These are phyloP conservation scores for Hyposmocoma kahamanoa DNA, from an alignment of 1,140 invertebrate genomes.

Conservation along the genomic window DNA sequence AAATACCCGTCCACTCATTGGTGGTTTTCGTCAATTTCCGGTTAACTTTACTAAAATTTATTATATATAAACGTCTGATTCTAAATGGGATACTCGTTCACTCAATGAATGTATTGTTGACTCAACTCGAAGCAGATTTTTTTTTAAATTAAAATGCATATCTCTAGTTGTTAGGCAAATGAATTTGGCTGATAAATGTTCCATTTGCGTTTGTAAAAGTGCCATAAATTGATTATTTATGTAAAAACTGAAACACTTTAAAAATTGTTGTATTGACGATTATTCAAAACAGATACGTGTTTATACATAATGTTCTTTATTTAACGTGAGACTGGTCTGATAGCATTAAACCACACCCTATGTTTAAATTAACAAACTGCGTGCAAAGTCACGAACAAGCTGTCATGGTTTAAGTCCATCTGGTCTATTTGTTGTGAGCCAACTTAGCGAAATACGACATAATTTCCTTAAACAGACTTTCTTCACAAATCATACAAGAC, in stretches of 20 bases:
- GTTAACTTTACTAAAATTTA: conserved; percentile 27
- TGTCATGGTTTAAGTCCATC: too few relatives aligned
- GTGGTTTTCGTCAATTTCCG: conserved; percentile 32
- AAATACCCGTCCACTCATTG: conserved; percentile 28
- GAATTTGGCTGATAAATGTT: conserved; percentile 3
- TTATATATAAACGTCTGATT: conserved; percentile 19
- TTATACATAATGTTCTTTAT: conserved; percentile 5
- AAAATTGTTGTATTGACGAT: too few relatives aligned
- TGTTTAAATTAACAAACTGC: not conserved
- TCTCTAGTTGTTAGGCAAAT: conserved; percentile 19
- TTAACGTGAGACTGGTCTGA: not conserved
- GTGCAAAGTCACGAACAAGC: conserved; percentile 16
- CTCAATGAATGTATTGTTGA: conserved; percentile 23
- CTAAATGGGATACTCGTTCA: conserved; percentile 14
- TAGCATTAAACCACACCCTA: not conserved
- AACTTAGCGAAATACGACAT: too few relatives aligned
- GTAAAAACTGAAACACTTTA: too few relatives aligned
- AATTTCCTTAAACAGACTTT: too few relatives aligned
- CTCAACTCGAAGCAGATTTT: conserved; percentile 7
- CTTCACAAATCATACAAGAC: too few relatives aligned
- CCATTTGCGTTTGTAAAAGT: conserved; percentile 3
- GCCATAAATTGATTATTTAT: not conserved
- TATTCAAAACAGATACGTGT: too few relatives aligned
- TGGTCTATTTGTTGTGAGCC: too few relatives aligned
- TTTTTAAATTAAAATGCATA: conserved; percentile 26